Conservation (phyloP, 2,113 vertebrate genomes). For the Scomber japonicus region DNA sequence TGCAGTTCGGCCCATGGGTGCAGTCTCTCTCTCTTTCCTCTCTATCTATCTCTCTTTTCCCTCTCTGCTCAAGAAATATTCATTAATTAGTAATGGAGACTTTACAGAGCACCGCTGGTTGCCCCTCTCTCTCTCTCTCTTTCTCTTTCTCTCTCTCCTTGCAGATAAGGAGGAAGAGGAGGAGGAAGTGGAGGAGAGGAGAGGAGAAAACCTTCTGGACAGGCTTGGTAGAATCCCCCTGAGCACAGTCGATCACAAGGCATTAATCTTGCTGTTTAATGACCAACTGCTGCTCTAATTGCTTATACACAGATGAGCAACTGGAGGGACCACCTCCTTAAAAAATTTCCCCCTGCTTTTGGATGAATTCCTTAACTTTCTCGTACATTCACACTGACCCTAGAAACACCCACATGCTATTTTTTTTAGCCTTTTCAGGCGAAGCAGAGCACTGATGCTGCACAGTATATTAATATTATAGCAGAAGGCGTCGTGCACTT, state of each 20-base stretch:
- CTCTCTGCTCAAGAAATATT: conserved; percentile 77
- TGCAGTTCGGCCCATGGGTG: conserved; percentile 69
- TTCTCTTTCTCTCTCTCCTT: conserved; percentile 54
- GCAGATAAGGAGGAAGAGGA: conserved; percentile 63
- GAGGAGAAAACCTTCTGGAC: conserved; percentile 73
- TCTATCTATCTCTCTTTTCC: conserved; percentile 49
- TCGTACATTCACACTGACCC: neutral
- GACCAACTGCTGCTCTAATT: conserved; percentile 80
- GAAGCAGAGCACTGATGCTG: neutral
- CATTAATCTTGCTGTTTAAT: conserved; percentile 83
- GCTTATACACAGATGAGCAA: conserved; percentile 72
- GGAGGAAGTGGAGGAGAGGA: conserved; percentile 43
- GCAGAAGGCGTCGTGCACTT: neutral
- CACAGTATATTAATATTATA: neutral
- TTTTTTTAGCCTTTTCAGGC: neutral
- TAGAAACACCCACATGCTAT: neutral
- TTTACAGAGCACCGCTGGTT: conserved; percentile 65
- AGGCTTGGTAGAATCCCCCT: conserved; percentile 73
- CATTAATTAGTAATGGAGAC: conserved; percentile 87
- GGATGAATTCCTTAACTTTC: conserved; percentile 25
- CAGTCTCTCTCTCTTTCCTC: conserved; percentile 52
- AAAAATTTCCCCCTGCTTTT: conserved; percentile 19
- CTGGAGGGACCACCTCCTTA: conserved; percentile 30
- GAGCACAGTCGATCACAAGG: conserved; percentile 79
- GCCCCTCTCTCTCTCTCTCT: conserved; percentile 36